A percentile compares a stretch with the other conserved stretches of the same genome.
Evolutionary conservation across 2,888 invertebrate genomes (phyloP).

Genomic region (Pollenia amentaria): DNA sequence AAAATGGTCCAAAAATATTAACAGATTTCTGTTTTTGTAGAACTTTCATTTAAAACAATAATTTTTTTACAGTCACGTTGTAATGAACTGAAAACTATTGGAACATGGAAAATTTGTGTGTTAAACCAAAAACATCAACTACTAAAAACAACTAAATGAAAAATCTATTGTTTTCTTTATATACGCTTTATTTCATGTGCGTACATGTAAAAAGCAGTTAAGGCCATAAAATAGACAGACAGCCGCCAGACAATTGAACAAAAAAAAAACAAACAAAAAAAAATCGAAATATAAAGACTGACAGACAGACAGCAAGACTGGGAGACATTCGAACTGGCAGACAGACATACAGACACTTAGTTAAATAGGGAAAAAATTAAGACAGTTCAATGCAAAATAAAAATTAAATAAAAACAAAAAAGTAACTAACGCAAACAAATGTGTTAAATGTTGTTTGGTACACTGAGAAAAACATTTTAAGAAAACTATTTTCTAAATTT

Average conservation of each 20-base stretch:
- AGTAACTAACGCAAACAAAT: background rate
- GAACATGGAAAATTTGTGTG: constrained; percentile 6
- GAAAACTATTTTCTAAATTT: background rate
- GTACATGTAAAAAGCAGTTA: constrained; percentile 11
- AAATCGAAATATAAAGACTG: constrained; percentile 28
- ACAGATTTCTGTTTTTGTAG: too few relatives aligned
- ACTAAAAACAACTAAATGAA: background rate
- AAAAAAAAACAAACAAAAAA: constrained; percentile 8
- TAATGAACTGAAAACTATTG: constrained; percentile 28
- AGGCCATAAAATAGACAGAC: constrained; percentile 48
- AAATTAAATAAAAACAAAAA: constrained; percentile 1
- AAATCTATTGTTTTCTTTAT: constrained; percentile 6
- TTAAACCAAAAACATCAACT: background rate
- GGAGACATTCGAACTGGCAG: background rate
- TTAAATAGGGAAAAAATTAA: constrained; percentile 22
- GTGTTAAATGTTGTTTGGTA: background rate
- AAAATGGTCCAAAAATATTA: too few relatives aligned
- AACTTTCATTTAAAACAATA: too few relatives aligned
- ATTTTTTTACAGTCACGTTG: background rate
- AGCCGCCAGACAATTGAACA: constrained; percentile 59
- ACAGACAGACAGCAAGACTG: constrained; percentile 30
- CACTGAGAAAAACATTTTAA: background rate
- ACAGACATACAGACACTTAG: constrained; percentile 9
- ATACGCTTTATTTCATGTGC: background rate
- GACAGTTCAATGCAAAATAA: constrained; percentile 27